A percentile compares a stretch with the other conserved stretches of the same genome.
phyloP scores from a whole-genome alignment of 2,113 vertebrate genomes.

The Atractosteus spatula region DNA sequence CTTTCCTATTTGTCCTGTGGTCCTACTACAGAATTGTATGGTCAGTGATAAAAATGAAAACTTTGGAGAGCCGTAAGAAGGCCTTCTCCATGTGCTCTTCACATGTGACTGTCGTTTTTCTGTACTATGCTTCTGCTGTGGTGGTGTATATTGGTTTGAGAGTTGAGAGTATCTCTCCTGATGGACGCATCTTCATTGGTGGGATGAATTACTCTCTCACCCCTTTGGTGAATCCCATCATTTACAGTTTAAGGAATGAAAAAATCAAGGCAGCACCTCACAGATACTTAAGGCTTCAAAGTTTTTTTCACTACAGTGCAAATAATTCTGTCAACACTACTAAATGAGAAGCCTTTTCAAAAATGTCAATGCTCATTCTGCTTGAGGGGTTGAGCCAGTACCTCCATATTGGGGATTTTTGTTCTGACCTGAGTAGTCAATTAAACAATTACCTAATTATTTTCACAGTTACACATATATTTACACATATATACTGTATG shows the following conservation, averaged over 20 bases:
- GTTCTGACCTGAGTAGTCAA: no score
- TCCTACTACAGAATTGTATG: background rate
- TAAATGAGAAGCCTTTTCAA: no score
- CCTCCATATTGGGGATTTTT: no score
- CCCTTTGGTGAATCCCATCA: background rate
- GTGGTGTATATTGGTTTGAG: background rate
- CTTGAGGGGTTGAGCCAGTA: no score
- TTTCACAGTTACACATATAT: no score
- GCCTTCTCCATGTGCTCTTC: background rate
- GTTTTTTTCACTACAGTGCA: background rate
- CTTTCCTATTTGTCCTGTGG: background rate
- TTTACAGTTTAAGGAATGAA: conserved; percentile 3
- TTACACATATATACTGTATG: no score
- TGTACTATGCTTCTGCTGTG: background rate
- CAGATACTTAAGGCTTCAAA: background rate
- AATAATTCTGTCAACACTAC: background rate
- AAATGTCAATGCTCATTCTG: no score
- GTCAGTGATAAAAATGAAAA: background rate
- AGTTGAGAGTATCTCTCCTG: background rate
- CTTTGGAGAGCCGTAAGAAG: background rate
- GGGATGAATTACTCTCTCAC: background rate
- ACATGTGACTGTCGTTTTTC: background rate
- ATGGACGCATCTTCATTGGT: background rate
- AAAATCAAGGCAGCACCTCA: background rate
- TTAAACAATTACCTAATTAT: no score